Base-by-base conservation (phyloP, 2,888 invertebrate genomes). In the Ectemnius continuus region DNA sequence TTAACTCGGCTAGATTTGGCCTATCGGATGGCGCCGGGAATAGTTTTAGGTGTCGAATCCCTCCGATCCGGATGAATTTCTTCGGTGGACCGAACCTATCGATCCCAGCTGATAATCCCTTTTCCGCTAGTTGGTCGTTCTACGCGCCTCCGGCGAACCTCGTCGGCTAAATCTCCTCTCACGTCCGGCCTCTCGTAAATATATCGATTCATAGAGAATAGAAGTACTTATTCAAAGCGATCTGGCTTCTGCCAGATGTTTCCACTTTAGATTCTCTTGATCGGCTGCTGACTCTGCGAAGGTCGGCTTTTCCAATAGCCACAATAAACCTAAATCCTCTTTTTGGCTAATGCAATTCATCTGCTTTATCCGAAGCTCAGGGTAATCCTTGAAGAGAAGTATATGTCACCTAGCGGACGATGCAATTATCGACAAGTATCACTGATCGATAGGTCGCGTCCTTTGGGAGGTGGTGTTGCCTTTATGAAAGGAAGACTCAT, bases 31-130 rank as follows among this genome's bases (percentile, higher is more conserved):
- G 14, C 23, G 28, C 28, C 16, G 23, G 8, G 61, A 67, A 67
- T 66, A 45, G 60, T 64, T 72, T 63, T 47, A 23, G 47, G n/a
- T 62, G 45, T 45, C 56, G 57, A 60, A 18, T 26, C 61, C 11
- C 56, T 18, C 14, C 36, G 13, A 48, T n/a, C 48, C 16, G 47
- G 13, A 47, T n/a, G 28, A 70, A 64, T 67, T 57, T 56, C 75
- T 36, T n/a, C n/a, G 57, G 28, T 26, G 26, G 20, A 69, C 16
- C 46, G 23, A 18, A 26, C 46, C 8, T 61, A 74, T 63, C 61
- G 74, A 70, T 70, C 61, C 11, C 14, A 16, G 2, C 1, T 4
- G 23, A 23, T 56, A 70, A 61, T 61, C 46, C 61, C 58, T 57
- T 59, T 61, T 52, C 56, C 59, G 20, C 60, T 28, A 6, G 14